Base-by-base conservation (phyloP, 1,140 invertebrate genomes). In the Drosophila micromelanica region DNA sequence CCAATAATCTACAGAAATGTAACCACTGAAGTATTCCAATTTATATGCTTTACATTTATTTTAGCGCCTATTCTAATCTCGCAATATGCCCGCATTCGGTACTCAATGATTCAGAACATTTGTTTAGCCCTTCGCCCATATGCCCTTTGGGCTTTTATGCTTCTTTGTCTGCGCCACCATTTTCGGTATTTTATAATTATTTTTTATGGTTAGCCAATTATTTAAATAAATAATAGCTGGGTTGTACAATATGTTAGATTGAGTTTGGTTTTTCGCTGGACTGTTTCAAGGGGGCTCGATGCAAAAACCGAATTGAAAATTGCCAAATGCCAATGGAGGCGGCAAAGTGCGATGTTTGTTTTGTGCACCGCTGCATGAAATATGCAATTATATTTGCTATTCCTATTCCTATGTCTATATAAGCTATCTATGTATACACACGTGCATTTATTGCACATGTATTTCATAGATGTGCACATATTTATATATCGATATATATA, bases 201-300 rank as follows among this genome's bases (percentile, higher is more conserved):
- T 60, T 75, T 75, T 48, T 56, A 59, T 68, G 62, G 78, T 69
- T 65, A 86, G 55, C 82, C 81, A 86, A 85, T 86, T 86, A 85
- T 86, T 86, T 71, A 80, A 86, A 85, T 86, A 86, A 85, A 85
- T 86, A 86, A 86, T 86, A 57, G 54, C 37, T 57, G 51, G 52
- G 42, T 52, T 60, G 30, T 61, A 45, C 45, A 46, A 71, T 67
- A 56, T 46, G 59, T 43, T 61, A 30, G 32, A n/a, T 11, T 49
- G 37, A 45, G 37, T 48, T 61, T 69, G 8, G 12, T 27, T 27
- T 27, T 27, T 27, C 27, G 5, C 27, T 27, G 27, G 27, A 6
- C 27, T 27, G 27, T 27, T 27, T 27, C 27, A 27, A 27, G 23
- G 42, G 42, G 32, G 15, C 17, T 35, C 37, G 43, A 13, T 55